Evolutionary conservation across 2,113 vertebrate species (phyloP), one percentile per base, ranked within the genome.

Genomic region (Boulengeromyrus knoepffleri): DNA sequence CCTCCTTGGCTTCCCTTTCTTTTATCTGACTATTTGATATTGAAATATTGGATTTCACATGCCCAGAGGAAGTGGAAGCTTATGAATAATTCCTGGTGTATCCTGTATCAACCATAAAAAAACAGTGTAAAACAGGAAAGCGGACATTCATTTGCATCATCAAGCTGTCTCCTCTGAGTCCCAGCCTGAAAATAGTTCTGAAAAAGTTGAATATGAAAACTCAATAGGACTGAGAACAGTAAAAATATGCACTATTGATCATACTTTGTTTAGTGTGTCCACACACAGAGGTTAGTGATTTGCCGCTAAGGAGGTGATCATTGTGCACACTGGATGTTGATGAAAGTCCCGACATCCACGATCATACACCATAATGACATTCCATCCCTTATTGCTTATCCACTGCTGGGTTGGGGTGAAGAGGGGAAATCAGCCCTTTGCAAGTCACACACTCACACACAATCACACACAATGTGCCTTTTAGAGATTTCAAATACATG

Each of bases 1-100:
- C 93, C 94, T 95, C 92, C 93, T 90, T 90, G 92, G 93, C 92
- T 93, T 92, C 53, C 45, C 93, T 92, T 91, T 91, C 88, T 89
- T 74, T 94, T 94, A 96, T 96, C 95, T 91, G 92, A 90, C 92
- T 92, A 92, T 92, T 93, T 91, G 93, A 96, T 96, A 94, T 91
- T 93, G 92, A 93, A 92, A 93, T 92, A 93, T 93, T 94, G 93
- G 92, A 93, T 95, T 94, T 93, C 93, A 92, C 92, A 91, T 91
- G 91, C 93, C 90, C 91, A 92, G 90, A 92, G 94, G 92, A 92
- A 92, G 92, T 92, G 91, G 88, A 9, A 91, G 7, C 86, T 88
- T 36, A 88, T 88, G 46, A 88, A 88, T 88, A 58, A 42, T 58
- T 42, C 87, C 27, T 88, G 87, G 52, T 58, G 53, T 58, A 21